Conservation (phyloP, 2,888 invertebrate genomes). For the Desoria tigrina region DNA sequence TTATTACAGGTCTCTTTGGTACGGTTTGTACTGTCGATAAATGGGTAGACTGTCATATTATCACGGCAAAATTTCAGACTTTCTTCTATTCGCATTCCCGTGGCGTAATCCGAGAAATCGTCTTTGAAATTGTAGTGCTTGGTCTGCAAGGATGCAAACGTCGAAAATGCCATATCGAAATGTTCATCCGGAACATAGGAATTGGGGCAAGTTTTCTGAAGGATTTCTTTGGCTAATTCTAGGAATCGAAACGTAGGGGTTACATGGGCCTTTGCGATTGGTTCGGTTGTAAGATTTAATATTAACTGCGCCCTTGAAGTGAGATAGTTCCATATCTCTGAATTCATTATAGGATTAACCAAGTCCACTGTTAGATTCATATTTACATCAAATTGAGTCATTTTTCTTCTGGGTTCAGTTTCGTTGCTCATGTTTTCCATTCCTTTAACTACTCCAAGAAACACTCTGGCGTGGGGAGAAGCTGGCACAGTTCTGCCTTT, state of each 20-base stretch:
- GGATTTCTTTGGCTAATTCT: slow-evolving; percentile 27
- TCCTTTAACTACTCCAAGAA: not conserved
- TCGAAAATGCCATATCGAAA: slow-evolving; percentile 31
- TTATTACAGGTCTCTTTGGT: slow-evolving; percentile 15
- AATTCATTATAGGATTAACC: slow-evolving; percentile 24
- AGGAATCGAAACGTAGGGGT: slow-evolving; percentile 31
- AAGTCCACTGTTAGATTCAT: slow-evolving; percentile 7
- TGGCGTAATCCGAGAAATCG: slow-evolving; percentile 21
- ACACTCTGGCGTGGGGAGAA: too few species aligned
- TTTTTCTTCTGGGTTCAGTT: too few species aligned
- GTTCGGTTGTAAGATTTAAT: slow-evolving; percentile 20
- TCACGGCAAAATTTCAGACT: slow-evolving; percentile 23
- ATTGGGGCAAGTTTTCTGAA: slow-evolving; percentile 39
- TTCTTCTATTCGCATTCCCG: slow-evolving; percentile 27
- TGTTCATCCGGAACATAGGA: slow-evolving; percentile 35
- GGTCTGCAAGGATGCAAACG: slow-evolving; percentile 27
- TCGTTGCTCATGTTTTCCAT: not conserved
- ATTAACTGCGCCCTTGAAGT: slow-evolving; percentile 25
- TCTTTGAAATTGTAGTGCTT: slow-evolving; percentile 26
- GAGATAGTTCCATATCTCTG: slow-evolving; percentile 39
- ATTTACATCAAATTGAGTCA: slow-evolving; percentile 25
- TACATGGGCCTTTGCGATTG: not conserved
- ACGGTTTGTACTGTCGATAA: slow-evolving; percentile 14
- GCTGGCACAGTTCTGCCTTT: too few species aligned
- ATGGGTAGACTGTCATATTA: slow-evolving; percentile 32